phyloP scores from a whole-genome alignment of 2,888 invertebrate species.

The Agriopis aurantiaria region DNA sequence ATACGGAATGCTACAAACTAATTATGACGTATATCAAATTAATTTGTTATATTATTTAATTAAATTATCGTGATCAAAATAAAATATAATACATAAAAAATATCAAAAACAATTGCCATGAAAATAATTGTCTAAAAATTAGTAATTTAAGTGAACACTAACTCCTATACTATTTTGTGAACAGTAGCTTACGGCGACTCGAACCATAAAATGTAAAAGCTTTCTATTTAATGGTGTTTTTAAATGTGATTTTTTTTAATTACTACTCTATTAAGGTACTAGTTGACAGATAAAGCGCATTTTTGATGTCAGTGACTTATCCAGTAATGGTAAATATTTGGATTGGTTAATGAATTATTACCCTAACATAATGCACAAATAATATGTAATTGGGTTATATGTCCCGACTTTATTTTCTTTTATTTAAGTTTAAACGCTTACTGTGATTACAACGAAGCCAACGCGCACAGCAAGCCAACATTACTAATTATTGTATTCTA shows the following conservation, averaged over 20 bases:
- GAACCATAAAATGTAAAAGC: conserved; percentile 41
- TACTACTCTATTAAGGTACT: conserved; percentile 41
- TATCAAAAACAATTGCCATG: neutral
- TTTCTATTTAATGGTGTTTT: conserved; percentile 45
- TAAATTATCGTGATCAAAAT: too few relatives aligned
- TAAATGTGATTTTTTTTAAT: conserved; percentile 45
- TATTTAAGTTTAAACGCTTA: too few relatives aligned
- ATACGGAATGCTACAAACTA: too few relatives aligned
- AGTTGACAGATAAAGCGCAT: conserved; percentile 36
- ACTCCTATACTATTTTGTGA: conserved; percentile 23
- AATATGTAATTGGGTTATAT: too few relatives aligned
- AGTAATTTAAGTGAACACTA: conserved; percentile 11
- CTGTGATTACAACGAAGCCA: too few relatives aligned
- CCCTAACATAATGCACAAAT: too few relatives aligned
- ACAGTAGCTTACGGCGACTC: conserved; percentile 44
- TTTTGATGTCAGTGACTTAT: conserved; percentile 41
- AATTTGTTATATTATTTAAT: too few relatives aligned
- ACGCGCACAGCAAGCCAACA: too few relatives aligned
- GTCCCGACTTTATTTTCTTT: too few relatives aligned
- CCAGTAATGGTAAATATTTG: conserved; percentile 33
- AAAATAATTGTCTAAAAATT: neutral
- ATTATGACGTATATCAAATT: too few relatives aligned
- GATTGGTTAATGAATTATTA: conserved; percentile 26
- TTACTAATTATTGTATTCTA: too few relatives aligned
- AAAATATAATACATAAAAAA: neutral